These are phyloP conservation scores for Grus americana DNA, from an alignment of 2,113 vertebrate genomes.

Conservation along the genomic window DNA sequence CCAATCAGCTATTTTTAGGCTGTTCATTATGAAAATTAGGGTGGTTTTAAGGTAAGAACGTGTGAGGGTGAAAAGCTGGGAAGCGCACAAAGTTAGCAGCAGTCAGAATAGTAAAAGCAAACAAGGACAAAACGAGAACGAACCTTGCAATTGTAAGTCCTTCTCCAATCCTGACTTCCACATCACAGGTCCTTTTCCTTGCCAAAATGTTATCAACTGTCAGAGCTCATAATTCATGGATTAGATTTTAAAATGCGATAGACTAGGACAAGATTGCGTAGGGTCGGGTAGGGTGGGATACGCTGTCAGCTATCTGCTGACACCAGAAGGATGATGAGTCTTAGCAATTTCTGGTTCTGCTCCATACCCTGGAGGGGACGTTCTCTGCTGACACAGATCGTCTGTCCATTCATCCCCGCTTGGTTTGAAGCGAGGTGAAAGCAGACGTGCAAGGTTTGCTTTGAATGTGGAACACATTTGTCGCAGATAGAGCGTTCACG, in stretches of 20 bases:
- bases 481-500: neutral
- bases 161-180: neutral
- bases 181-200: neutral
- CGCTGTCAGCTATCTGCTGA: neutral
- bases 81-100: neutral
- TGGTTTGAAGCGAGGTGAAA: neutral
- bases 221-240: neutral
- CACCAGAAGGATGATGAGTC: neutral
- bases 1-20: neutral
- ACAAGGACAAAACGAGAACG: neutral
- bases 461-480: conserved; percentile 1
- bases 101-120: neutral
- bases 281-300: neutral
- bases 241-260: neutral
- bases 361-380: neutral
- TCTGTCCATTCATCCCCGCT: neutral
- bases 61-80: neutral
- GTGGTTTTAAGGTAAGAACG: accelerated
- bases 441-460: neutral
- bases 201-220: neutral
- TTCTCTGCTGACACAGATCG: neutral
- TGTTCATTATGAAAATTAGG: neutral
- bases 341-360: neutral
- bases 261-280: accelerated
- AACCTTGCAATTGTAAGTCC: neutral